phyloP scores from a whole-genome alignment of 2,113 vertebrate species.

The Spilogale gracilis region DNA sequence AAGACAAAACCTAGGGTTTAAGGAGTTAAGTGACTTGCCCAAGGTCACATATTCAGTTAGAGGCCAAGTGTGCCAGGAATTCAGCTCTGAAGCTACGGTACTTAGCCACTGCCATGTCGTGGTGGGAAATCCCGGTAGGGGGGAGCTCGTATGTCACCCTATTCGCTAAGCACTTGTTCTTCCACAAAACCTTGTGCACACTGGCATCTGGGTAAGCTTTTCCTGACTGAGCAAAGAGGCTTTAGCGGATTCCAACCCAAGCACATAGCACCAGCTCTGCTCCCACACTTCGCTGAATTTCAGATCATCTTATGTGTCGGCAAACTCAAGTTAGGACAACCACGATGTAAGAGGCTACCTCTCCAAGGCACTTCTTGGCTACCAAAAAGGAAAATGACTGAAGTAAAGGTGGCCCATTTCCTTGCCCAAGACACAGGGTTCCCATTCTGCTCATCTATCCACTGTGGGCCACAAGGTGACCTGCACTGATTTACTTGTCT shows the following conservation, averaged over 20 bases:
- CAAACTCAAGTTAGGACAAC: background rate
- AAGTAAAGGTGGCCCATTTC: too few relatives aligned
- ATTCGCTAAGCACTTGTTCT: background rate
- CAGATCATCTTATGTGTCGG: background rate
- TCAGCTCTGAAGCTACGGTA: background rate
- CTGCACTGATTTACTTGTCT: background rate
- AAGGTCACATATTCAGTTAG: background rate
- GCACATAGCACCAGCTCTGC: too few relatives aligned
- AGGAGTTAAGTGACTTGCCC: background rate
- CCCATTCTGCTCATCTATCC: background rate
- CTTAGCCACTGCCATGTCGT: fast-evolving
- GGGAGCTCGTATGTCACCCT: background rate
- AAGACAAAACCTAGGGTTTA: background rate
- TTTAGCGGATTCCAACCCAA: background rate
- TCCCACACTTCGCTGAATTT: background rate
- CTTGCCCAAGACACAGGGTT: background rate
- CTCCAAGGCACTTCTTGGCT: background rate
- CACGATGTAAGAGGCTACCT: background rate
- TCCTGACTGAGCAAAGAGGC: background rate
- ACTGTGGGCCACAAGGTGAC: background rate
- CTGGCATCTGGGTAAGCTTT: background rate
- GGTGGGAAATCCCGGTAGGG: fast-evolving
- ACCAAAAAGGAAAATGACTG: background rate
- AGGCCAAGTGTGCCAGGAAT: background rate
- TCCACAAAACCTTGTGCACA: background rate